phyloP scores from a whole-genome alignment of 1,140 invertebrate species.

The Papilio polytes region DNA sequence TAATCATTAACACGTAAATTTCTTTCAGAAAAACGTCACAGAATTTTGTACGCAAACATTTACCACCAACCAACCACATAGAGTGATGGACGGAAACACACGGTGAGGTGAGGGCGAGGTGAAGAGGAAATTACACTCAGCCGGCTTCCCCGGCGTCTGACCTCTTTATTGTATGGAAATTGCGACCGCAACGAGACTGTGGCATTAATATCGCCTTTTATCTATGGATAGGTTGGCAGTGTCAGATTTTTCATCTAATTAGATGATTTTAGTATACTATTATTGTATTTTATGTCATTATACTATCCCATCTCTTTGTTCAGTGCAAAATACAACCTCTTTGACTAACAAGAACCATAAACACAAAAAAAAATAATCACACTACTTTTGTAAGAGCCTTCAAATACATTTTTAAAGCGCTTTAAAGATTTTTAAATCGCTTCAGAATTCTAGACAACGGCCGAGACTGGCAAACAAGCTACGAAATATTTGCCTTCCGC shows the following conservation, averaged over 20 bases:
- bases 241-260: neutral
- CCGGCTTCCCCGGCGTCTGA: constrained; percentile 45
- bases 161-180: constrained; percentile 57
- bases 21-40: neutral
- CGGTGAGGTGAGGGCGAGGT: constrained; percentile 26
- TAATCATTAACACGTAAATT: neutral
- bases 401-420: neutral
- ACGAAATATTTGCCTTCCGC: constrained; percentile 10
- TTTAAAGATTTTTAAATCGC: constrained; percentile 4
- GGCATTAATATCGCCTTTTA: neutral
- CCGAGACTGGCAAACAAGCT: neutral
- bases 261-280: too few relatives aligned
- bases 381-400: neutral
- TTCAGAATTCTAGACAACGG: neutral
- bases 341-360: too few relatives aligned
- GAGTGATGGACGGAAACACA: constrained; percentile 49
- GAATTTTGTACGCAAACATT: neutral
- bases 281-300: too few relatives aligned
- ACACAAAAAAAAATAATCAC: too few relatives aligned
- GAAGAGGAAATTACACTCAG: constrained; percentile 52
- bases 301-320: too few relatives aligned
- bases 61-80: neutral
- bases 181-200: constrained; percentile 41
- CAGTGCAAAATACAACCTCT: too few relatives aligned
- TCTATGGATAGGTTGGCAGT: neutral